These are phyloP conservation scores for Paramisgurnus dabryanus DNA, from an alignment of 2,113 vertebrate genomes.

Conservation along the genomic window DNA sequence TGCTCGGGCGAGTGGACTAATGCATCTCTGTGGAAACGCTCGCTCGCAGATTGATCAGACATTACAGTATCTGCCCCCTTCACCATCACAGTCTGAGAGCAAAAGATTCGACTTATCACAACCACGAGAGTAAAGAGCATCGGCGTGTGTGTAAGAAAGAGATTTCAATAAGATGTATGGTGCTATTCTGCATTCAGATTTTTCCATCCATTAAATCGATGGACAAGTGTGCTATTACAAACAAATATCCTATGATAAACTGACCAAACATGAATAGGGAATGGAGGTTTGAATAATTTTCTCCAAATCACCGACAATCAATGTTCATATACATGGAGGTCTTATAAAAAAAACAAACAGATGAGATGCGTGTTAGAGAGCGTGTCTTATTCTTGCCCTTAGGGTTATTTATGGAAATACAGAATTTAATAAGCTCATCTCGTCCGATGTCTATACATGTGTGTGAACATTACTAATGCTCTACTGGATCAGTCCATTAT, in stretches of 20 bases:
- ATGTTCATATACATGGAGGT: conserved; percentile 45
- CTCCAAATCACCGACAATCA: conserved; percentile 41
- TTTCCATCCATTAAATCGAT: neutral
- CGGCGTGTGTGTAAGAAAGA: conserved; percentile 37
- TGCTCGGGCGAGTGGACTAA: conserved; percentile 88
- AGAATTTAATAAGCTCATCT: conserved; percentile 81
- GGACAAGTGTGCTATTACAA: neutral
- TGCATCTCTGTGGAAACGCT: conserved; percentile 86
- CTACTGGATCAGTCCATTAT: conserved; percentile 60
- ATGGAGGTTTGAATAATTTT: conserved; percentile 47
- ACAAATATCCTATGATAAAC: neutral
- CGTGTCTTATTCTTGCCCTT: conserved; percentile 53
- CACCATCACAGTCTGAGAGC: conserved; percentile 90
- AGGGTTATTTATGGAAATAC: conserved; percentile 73
- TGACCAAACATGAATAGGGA: neutral
- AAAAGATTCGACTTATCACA: conserved; percentile 89
- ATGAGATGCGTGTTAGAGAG: conserved; percentile 58
- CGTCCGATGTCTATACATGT: conserved; percentile 58
- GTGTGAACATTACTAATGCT: conserved; percentile 65
- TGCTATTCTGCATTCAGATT: conserved; percentile 1
- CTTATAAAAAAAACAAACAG: conserved; percentile 52
- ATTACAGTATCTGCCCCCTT: conserved; percentile 91
- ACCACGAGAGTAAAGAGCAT: conserved; percentile 89
- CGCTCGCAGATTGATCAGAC: conserved; percentile 91
- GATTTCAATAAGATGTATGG: neutral